Evolutionary conservation across 64 coral and sea anemone genomes (phyloP).

Genomic region (Porites australiensis): DNA sequence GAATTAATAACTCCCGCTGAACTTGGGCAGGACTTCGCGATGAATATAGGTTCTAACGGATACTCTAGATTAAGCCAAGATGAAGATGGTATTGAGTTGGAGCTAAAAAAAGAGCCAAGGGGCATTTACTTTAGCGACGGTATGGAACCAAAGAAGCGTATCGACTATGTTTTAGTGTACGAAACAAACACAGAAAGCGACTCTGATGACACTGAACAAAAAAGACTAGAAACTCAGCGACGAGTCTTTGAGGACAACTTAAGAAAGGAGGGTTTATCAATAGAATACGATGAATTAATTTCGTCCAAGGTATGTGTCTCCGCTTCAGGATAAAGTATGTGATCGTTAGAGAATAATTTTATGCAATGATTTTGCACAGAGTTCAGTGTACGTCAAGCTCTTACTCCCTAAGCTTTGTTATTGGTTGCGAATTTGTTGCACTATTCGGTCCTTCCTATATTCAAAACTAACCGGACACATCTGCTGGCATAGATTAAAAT

Average conservation of each 20-base stretch:
- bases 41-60: not conserved
- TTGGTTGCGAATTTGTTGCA: no score
- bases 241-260: constrained; percentile 32
- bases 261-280: constrained; percentile 10
- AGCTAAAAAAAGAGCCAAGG: not conserved
- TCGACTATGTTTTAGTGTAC: constrained; percentile 67
- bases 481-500: no score
- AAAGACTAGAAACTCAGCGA: not conserved
- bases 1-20: not conserved
- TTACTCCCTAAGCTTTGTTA: no score
- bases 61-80: constrained; percentile 21
- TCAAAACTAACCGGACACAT: no score
- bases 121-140: constrained; percentile 42
- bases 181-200: constrained; percentile 14
- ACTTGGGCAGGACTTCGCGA: not conserved
- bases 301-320: constrained; percentile 24
- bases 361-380: no score
- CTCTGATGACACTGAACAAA: constrained; percentile 5
- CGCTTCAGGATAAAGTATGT: not conserved
- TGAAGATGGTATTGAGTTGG: not conserved
- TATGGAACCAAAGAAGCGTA: not conserved
- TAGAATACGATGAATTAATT: constrained; percentile 39
- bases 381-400: no score
- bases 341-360: not conserved
- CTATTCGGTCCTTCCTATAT: no score